Conservation (phyloP, 1,140 invertebrate genomes). For the Drosophila yakuba region DNA sequence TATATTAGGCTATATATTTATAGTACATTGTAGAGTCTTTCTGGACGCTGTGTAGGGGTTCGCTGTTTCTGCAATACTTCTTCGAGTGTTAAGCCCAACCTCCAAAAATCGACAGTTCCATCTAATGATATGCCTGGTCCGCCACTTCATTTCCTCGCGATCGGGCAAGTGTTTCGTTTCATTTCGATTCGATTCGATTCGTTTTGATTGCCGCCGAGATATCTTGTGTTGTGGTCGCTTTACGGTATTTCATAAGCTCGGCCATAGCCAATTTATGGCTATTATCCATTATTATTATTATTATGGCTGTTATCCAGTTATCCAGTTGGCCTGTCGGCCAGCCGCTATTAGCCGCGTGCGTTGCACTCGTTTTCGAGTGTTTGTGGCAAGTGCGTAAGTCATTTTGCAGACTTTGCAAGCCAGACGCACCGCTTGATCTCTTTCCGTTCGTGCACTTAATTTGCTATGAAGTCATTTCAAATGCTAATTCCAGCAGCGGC, state of each 20-base stretch:
- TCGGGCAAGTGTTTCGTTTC: conserved; percentile 27
- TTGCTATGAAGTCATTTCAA: conserved; percentile 70
- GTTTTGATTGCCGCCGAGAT: conserved; percentile 23
- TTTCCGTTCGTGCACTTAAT: conserved; percentile 50
- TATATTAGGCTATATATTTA: too few relatives aligned
- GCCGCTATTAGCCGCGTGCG: conserved; percentile 26
- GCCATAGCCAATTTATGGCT: not conserved
- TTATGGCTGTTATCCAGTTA: not conserved
- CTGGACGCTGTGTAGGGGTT: too few relatives aligned
- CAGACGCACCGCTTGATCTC: conserved; percentile 2
- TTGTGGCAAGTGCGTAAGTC: conserved; percentile 43
- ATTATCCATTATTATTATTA: too few relatives aligned
- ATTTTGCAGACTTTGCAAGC: conserved; percentile 7
- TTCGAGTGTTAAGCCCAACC: not conserved
- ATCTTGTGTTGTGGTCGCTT: conserved; percentile 1
- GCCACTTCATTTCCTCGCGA: conserved; percentile 20
- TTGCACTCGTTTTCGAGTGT: conserved; percentile 50
- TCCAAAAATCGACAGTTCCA: conserved; percentile 4
- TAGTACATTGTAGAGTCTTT: too few relatives aligned
- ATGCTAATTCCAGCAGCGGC: conserved; percentile 59
- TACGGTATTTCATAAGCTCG: conserved; percentile 35
- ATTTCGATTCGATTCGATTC: conserved; percentile 21
- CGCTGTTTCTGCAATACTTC: too few relatives aligned
- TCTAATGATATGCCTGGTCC: conserved; percentile 10
- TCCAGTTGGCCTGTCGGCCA: conserved; percentile 22